Evolutionary conservation across 2,888 invertebrate genomes (phyloP), one percentile per base, ranked within the genome.

Genomic region (Emmelina monodactyla): DNA sequence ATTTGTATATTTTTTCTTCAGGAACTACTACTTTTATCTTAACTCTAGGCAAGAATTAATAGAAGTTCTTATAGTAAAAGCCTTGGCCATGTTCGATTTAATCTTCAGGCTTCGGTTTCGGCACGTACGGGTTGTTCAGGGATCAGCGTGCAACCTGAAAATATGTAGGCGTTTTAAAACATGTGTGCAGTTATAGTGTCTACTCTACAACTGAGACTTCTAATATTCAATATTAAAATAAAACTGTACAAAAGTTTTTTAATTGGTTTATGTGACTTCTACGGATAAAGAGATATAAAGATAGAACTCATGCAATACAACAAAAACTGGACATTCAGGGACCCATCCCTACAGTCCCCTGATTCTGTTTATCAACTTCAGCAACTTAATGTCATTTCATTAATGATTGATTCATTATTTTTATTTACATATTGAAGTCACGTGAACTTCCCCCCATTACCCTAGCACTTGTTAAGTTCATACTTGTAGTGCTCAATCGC

Each of bases 111-210:
- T 89, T 88, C 37, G 85, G 85, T 55, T 91, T 90, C 0, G 89
- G 88, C 22, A 86, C 83, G 59, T 87, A 92, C 0, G 92, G 92
- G 69, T 92, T 92, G 60, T 89, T 41, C 85, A 69, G 0, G 91
- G 91, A 55, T 92, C 90, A 41, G 88, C 84, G 55, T 92, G 92
- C 44, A 92, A 67, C 45, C 91, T 91, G 66, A 44, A 82, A 76
- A 40, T 37, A 46, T n/a, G n/a, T n/a, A n/a, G n/a, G n/a, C n/a
- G n/a, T n/a, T n/a, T n/a, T n/a, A n/a, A n/a, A n/a, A n/a, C n/a
- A n/a, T n/a, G n/a, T n/a, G n/a, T n/a, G n/a, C n/a, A n/a, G n/a
- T n/a, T n/a, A n/a, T n/a, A n/a, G n/a, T n/a, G n/a, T n/a, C n/a
- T n/a, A n/a, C n/a, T n/a, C n/a, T n/a, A n/a, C n/a, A n/a, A n/a